Evolutionary conservation across 2,888 invertebrate species (phyloP), one percentile per base, ranked within the genome.

Genomic region (Drosophila infuscata): DNA sequence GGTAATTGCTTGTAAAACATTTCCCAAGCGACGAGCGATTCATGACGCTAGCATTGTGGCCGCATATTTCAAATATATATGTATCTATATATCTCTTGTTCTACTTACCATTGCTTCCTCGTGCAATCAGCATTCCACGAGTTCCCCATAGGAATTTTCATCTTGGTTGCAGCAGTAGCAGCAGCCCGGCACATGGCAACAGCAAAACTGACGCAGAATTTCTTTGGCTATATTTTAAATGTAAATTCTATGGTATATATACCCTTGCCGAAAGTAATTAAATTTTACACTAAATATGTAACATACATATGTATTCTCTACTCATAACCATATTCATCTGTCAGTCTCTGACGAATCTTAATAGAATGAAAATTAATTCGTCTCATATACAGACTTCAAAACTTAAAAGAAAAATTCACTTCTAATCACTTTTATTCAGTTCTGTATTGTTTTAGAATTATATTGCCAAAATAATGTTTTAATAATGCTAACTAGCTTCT

Each of bases 1-100:
- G 83, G 70, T 86, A 91, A 89, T 90, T 77, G 75, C 88, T 76
- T 91, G 83, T 81, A 82, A 82, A 89, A 80, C 76, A 77, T 74
- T 87, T 68, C 17, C 7, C 32, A 9, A 49, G 30, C 48, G 62
- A 43, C 33, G 53, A 68, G 48, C 53, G 51, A 48, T 46, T 74
- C 68, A 70, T 81, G 82, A 68, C 75, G 78, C 57, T 71, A 88
- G 46, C 54, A 58, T 51, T 57, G 17, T 25, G n/a, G 20, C 38
- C 57, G 54, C 48, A 76, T 72, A 51, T 41, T 65, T 66, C 15
- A 76, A 60, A 76, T 49, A 64, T 63, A 38, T 29, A 25, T 35
- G 35, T 32, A 17, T 15, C 36, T 38, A 68, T 67, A 36, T 54
- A 25, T 68, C 48, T 43, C 35, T 69, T 80, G 61, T 59, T 71